Evolutionary conservation across 2,888 invertebrate genomes (phyloP).

Genomic region (Scaptomyza caliginosa): DNA sequence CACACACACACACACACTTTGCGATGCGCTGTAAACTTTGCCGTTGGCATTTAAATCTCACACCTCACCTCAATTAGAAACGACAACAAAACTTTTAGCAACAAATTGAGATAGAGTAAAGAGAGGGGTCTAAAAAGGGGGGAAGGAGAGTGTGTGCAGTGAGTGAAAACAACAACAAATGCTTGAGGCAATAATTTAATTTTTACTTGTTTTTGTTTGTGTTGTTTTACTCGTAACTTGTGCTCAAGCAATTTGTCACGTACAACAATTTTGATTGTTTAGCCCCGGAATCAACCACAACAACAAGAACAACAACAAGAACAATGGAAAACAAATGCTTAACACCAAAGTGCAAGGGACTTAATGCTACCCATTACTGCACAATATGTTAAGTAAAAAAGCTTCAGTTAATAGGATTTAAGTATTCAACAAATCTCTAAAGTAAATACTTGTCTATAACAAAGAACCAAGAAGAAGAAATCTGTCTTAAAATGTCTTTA

Average conservation of each 20-base stretch:
- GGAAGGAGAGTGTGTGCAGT: constrained; percentile 14
- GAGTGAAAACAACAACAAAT: constrained; percentile 40
- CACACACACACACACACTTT: constrained; percentile 9
- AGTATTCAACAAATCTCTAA: too few relatives aligned
- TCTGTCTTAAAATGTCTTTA: not conserved
- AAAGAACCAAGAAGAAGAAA: too few relatives aligned
- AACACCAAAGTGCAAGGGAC: not conserved
- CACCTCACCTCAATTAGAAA: constrained; percentile 69
- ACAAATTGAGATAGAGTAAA: constrained; percentile 15
- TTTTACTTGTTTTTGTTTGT: constrained; percentile 38
- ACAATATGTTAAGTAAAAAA: too few relatives aligned
- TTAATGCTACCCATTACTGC: constrained; percentile 1
- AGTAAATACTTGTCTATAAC: too few relatives aligned
- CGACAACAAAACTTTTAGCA: constrained; percentile 69
- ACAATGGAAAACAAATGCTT: constrained; percentile 23
- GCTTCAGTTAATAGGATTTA: too few relatives aligned
- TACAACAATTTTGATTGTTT: constrained; percentile 81
- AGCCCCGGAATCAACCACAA: constrained; percentile 45
- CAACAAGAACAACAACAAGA: constrained; percentile 24
- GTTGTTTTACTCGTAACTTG: constrained; percentile 74
- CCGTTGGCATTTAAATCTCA: constrained; percentile 73
- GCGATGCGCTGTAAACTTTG: constrained; percentile 55
- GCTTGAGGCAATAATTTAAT: constrained; percentile 72
- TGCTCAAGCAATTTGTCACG: constrained; percentile 84
- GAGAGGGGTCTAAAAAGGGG: not conserved